Evolutionary conservation across 2,888 invertebrate genomes (phyloP), one percentile per base, ranked within the genome.

Genomic region (Ectemnius cavifrons): DNA sequence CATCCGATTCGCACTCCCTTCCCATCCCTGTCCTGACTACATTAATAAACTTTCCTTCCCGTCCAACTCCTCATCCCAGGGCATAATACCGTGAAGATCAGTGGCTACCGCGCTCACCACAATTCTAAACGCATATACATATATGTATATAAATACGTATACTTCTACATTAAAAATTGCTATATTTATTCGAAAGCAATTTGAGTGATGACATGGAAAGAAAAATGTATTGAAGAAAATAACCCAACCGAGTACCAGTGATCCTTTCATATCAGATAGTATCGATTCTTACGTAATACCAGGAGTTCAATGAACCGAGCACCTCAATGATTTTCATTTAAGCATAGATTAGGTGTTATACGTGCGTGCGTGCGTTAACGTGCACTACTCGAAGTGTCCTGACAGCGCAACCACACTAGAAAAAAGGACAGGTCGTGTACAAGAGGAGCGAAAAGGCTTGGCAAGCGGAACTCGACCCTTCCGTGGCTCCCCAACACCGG

Each of bases 31-130:
- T 69, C 77, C 71, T 67, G 83, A 71, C 57, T 14, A 75, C 83
- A 83, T 85, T 87, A 84, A 85, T 82, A 82, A 84, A 78, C 76
- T 86, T 85, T 81, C 84, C 83, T 11, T 8, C 3, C 37, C 37
- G 37, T 6, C 37, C 8, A 8, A 6, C 8, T 37, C 37, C 8
- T 37, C 37, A 37, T 37, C 37, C 5, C 1, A 6, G 37, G 37
- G 8, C 8, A 37, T 37, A 37, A 11, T 37, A 11, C 37, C 37
- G 37, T 37, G 8, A 37, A 37, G 37, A 37, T 37, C 37, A 37
- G 1, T 37, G 37, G 37, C 37, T 37, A 37, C 11, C 37, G 37
- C 37, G 37, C 37, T 37, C 37, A 11, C 37, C 37, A 23, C 23
- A 37, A 37, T 37, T 37, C 37, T 8, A 37, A 37, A 6, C 4